Evolutionary conservation across 2,888 invertebrate species (phyloP), one percentile per base, ranked within the genome.

Genomic region (Germaria angustata): DNA sequence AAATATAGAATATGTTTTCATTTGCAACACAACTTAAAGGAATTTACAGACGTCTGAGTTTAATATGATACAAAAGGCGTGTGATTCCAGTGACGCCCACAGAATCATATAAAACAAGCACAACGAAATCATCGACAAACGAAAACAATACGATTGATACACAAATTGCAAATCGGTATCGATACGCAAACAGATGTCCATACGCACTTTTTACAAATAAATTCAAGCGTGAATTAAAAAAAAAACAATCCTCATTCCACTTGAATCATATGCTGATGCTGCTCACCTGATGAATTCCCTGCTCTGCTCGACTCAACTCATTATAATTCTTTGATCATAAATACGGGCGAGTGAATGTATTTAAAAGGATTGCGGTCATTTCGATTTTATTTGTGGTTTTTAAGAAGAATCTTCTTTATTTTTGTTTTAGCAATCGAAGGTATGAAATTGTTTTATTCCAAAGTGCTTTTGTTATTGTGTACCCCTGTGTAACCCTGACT

Each of bases 401-500:
- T 6, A 13, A 0, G 32, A 55, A 28, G 15, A 55, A 15, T 53
- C 36, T 41, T 17, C 7, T 68, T 41, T n/a, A 6, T 41, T 3
- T 46, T 51, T n/a, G 22, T 32, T 72, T 36, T 2, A 61, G 49
- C 71, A 65, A 57, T 72, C 71, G 85, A 85, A 87, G 88, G 90
- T 89, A 90, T 90, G 89, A 90, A 90, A 87, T 88, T 87, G 86
- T 89, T 89, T 89, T 87, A 90, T 90, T 88, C 87, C 87, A 85
- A 85, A 63, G 86, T 81, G 55, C 57, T 79, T 57, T 34, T 63
- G n/a, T n/a, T n/a, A n/a, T n/a, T n/a, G n/a, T n/a, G n/a, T n/a
- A n/a, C n/a, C n/a, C n/a, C n/a, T 63, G 15, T 41, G 24, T 34
- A 46, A n/a, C 24, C 39, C 8, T 34, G 7, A 2, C 11, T 11